Conservation (phyloP, 2,888 invertebrate species). For the Temnothorax unifasciatus region DNA sequence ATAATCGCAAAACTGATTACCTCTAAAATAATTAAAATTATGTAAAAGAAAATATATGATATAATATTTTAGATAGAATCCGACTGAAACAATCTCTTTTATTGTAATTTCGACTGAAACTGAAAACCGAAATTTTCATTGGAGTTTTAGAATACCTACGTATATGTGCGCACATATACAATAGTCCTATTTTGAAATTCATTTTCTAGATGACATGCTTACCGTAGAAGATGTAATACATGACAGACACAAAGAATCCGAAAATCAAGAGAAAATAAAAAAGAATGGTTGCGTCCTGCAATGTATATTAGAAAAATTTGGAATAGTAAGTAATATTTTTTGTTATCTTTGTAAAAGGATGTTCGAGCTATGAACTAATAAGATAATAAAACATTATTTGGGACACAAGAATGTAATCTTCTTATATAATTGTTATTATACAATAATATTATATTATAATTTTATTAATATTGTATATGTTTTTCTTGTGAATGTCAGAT, state of each 20-base stretch:
- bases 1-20: neutral
- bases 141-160: no score
- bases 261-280: neutral
- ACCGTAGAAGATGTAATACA: neutral
- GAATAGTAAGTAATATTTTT: neutral
- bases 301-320: neutral
- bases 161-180: neutral
- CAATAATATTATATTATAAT: neutral
- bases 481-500: slow-evolving; percentile 6
- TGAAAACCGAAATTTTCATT: no score
- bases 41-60: no score
- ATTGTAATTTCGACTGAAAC: no score
- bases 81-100: no score
- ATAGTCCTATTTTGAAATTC: neutral
- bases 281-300: neutral
- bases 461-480: neutral
- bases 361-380: neutral
- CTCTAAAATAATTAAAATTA: neutral
- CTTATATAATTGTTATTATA: neutral
- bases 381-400: neutral
- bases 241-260: neutral
- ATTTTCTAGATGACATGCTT: slow-evolving; percentile 6
- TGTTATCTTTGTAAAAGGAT: neutral
- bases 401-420: neutral
- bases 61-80: no score